Conservation (phyloP, 2,113 vertebrate genomes). For the Neolamprologus longior region DNA sequence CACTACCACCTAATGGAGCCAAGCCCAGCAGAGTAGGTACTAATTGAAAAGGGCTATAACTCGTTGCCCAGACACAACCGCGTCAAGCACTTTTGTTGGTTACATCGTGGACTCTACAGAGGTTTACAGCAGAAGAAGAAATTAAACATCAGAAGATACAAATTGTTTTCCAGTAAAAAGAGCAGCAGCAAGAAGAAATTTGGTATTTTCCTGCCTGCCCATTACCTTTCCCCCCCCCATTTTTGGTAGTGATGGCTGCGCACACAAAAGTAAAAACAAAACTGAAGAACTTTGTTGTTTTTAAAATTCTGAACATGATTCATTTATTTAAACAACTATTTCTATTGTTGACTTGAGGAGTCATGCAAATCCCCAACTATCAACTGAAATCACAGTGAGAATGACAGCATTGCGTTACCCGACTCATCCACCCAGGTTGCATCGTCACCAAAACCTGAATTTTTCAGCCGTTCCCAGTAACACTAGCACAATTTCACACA, state of each 20-base stretch:
- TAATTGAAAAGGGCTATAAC: not conserved
- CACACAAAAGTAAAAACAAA: not conserved
- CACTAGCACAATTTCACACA: not conserved
- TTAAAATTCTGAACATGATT: not conserved
- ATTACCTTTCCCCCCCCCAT: rapidly evolving
- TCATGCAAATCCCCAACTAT: not conserved
- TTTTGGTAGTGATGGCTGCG: not conserved
- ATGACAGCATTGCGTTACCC: not conserved
- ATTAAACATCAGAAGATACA: not conserved
- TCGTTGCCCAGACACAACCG: not conserved
- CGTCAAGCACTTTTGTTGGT: not conserved
- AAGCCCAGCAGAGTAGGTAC: not conserved
- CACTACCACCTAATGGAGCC: not conserved
- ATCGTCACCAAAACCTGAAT: not conserved
- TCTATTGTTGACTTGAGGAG: not conserved
- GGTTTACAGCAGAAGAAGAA: not conserved
- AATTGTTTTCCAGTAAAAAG: not conserved
- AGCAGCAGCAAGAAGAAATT: not conserved
- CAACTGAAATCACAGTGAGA: not conserved
- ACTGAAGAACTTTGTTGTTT: not conserved
- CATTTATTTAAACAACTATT: not conserved
- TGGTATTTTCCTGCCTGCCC: not conserved
- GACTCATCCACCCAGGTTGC: not conserved
- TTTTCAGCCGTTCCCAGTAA: not conserved
- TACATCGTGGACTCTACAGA: not conserved